Percentiles rank a stretch among this genome's conserved stretches.
Conservation (phyloP, 2,888 invertebrate species). For the Drosophila algonquin region DNA sequence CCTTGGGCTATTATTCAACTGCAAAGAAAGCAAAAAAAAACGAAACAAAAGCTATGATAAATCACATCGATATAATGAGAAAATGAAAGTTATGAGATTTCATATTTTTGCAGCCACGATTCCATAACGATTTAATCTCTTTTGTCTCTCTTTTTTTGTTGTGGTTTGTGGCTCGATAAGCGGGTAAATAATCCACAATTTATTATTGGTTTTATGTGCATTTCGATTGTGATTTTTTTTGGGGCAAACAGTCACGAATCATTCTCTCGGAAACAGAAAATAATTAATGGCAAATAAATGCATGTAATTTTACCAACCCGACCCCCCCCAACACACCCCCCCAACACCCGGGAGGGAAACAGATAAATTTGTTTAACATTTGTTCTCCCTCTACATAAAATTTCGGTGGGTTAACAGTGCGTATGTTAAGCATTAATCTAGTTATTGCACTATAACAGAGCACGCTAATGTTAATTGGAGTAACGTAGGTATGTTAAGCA, state of each 20-base stretch:
- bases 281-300: constrained; percentile 1
- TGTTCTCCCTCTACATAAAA: not conserved
- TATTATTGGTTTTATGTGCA: constrained; percentile 7
- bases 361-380: too few relatives aligned
- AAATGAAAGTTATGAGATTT: constrained; percentile 63
- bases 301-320: not conserved
- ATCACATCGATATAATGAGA: constrained; percentile 35
- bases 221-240: constrained; percentile 1
- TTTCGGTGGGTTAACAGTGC: not conserved
- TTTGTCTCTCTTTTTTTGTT: not conserved
- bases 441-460: too few relatives aligned
- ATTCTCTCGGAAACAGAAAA: not conserved
- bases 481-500: too few relatives aligned
- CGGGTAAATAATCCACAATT: constrained; percentile 21
- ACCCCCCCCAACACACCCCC: too few relatives aligned
- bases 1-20: constrained; percentile 78
- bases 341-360: too few relatives aligned
- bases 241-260: not conserved
- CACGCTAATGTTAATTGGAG: too few relatives aligned
- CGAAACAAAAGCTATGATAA: constrained; percentile 33
- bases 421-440: too few relatives aligned
- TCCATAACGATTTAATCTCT: not conserved
- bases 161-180: constrained; percentile 16
- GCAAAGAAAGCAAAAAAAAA: constrained; percentile 58
- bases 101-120: constrained; percentile 18